These are phyloP conservation scores for Eupelmus urozonus DNA, from an alignment of 2,888 invertebrate genomes.

Conservation along the genomic window DNA sequence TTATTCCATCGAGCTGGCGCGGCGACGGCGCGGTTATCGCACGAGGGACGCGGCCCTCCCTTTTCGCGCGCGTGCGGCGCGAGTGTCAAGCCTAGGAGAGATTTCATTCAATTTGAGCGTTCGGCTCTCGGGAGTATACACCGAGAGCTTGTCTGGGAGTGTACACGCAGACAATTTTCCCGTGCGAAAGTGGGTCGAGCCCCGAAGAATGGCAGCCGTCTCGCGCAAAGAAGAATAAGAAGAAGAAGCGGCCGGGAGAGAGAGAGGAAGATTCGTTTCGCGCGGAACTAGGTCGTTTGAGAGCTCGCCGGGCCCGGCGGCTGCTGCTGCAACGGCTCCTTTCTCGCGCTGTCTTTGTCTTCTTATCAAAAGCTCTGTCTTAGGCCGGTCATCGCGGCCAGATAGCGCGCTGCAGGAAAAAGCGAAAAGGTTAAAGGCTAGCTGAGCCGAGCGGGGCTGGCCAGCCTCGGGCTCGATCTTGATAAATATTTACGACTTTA, in stretches of 20 bases:
- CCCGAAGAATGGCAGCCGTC: conserved; percentile 13
- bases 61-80: too few relatives aligned
- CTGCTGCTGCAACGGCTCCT: too few relatives aligned
- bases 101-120: conserved; percentile 55
- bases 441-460: neutral
- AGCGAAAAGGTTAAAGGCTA: neutral
- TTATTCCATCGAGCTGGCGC: conserved; percentile 9
- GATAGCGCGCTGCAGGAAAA: neutral
- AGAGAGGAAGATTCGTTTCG: conserved; percentile 17
- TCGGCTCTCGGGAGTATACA: conserved; percentile 25
- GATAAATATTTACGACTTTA: conserved; percentile 71
- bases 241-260: neutral
- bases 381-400: conserved; percentile 1
- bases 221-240: conserved; percentile 17
- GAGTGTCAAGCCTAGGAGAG: conserved; percentile 19
- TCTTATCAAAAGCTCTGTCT: conserved; percentile 53
- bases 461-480: conserved; percentile 65
- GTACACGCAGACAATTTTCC: neutral
- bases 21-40: neutral
- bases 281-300: conserved; percentile 44
- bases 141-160: too few relatives aligned
- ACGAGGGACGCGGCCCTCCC: neutral
- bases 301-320: conserved; percentile 26
- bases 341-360: conserved; percentile 32
- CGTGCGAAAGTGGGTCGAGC: conserved; percentile 3